These are phyloP conservation scores for Caenorhabditis brenneri DNA, from an alignment of 1,140 invertebrate genomes.

Conservation along the genomic window DNA sequence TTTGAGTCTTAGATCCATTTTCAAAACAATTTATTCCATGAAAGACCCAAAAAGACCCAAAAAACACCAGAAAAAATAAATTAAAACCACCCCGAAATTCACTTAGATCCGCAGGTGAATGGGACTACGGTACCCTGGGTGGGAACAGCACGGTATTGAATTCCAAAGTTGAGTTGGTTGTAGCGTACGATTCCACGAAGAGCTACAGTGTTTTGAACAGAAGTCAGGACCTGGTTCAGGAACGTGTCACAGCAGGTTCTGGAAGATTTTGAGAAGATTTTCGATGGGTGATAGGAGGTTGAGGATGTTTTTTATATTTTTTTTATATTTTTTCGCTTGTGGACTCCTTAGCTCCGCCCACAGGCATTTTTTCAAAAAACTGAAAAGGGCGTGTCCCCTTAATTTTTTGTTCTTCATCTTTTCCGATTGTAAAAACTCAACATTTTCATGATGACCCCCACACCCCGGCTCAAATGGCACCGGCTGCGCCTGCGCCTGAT, in stretches of 20 bases:
- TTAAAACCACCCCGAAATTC: background rate
- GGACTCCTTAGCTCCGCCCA: too few relatives aligned
- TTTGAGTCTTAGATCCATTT: too few relatives aligned
- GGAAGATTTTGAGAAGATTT: background rate
- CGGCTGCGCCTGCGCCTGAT: too few relatives aligned
- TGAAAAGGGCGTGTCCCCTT: too few relatives aligned
- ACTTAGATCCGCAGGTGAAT: background rate
- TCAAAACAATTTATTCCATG: too few relatives aligned
- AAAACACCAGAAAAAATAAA: background rate
- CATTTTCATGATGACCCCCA: too few relatives aligned
- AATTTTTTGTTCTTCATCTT: too few relatives aligned
- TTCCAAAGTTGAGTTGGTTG: background rate
- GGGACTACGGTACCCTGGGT: background rate
- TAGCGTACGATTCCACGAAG: background rate
- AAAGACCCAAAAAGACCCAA: background rate
- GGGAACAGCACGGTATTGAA: background rate
- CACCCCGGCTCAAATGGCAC: too few relatives aligned
- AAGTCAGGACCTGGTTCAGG: slow-evolving; percentile 1
- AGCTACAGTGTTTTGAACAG: background rate
- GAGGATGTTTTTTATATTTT: too few relatives aligned
- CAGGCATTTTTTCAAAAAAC: too few relatives aligned
- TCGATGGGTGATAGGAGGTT: background rate
- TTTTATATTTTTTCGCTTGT: too few relatives aligned
- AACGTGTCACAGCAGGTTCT: slow-evolving; percentile 24
- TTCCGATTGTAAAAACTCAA: too few relatives aligned